Conservation (phyloP, 2,888 invertebrate species). For the Nephrotoma flavescens region DNA sequence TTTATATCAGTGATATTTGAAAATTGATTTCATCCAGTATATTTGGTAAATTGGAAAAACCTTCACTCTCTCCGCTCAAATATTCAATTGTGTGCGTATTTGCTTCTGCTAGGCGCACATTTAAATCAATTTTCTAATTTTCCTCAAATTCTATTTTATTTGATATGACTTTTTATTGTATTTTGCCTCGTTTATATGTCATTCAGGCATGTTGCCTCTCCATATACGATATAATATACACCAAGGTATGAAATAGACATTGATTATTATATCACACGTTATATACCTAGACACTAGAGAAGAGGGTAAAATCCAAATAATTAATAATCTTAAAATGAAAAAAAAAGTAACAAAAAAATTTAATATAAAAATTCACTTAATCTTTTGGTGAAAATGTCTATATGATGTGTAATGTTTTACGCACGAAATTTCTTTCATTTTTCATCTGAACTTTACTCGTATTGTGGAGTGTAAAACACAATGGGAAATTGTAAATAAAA, state of each 20-base stretch:
- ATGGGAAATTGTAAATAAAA: not conserved
- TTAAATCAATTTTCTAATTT: not conserved
- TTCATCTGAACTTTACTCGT: not conserved
- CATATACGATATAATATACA: not conserved
- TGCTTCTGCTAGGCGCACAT: not conserved
- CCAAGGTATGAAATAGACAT: not conserved
- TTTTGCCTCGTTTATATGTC: not conserved
- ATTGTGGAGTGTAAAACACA: not conserved
- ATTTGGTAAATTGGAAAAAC: not conserved
- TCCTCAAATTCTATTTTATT: not conserved
- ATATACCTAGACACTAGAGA: not conserved
- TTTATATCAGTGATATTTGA: not conserved
- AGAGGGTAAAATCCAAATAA: not conserved
- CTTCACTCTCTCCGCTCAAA: not conserved
- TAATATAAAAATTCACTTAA: not conserved
- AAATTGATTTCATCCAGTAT: not conserved
- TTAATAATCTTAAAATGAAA: not conserved
- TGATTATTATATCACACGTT: not conserved
- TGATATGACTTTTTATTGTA: not conserved
- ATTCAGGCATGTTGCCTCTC: not conserved
- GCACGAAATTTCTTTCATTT: not conserved
- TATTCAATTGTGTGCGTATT: not conserved
- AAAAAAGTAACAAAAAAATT: not conserved
- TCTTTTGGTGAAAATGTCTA: not conserved
- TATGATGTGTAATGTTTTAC: not conserved